These are phyloP conservation scores for Pristis pectinata DNA, from an alignment of 2,797 vertebrate species.

Conservation along the genomic window DNA sequence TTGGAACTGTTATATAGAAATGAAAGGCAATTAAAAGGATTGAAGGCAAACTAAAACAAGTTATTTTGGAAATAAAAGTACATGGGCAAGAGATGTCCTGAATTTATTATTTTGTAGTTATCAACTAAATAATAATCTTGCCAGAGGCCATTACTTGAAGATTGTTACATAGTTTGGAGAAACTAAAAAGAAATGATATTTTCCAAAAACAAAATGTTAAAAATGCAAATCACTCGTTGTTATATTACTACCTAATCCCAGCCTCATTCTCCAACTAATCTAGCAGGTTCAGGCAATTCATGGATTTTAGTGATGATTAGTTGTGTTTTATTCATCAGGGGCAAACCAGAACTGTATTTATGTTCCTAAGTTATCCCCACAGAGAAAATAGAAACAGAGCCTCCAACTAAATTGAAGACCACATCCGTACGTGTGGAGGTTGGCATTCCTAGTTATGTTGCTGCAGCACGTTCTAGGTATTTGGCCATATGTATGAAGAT, in stretches of 20 bases:
- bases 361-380: not conserved
- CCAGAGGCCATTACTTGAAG: not conserved
- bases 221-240: not conserved
- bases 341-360: not conserved
- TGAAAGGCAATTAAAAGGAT: not conserved
- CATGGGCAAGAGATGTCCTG: not conserved
- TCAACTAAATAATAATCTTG: not conserved
- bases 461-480: not conserved
- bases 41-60: not conserved
- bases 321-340: not conserved
- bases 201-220: not conserved
- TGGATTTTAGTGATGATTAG: not conserved
- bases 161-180: not conserved
- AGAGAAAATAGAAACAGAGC: not conserved
- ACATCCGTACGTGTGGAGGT: not conserved
- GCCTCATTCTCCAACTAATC: not conserved
- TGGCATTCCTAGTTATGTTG: not conserved
- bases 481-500: not conserved
- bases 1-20: not conserved
- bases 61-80: not conserved
- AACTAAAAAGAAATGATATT: not conserved
- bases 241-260: not conserved
- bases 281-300: not conserved
- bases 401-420: not conserved
- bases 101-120: not conserved